Evolutionary conservation across 2,888 invertebrate species (phyloP).

Genomic region (Agrotis ipsilon): DNA sequence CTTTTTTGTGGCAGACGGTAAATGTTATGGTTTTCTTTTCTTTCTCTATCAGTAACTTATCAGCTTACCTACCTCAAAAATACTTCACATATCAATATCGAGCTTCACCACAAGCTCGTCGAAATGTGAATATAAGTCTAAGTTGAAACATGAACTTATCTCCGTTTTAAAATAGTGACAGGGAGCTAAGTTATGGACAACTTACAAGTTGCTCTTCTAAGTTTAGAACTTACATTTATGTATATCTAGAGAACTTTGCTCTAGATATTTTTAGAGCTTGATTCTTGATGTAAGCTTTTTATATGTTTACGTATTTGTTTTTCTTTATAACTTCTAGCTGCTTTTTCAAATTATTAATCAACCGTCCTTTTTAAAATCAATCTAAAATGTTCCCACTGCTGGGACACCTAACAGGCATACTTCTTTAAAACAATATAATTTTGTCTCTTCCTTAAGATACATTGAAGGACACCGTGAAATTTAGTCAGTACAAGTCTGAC

Average conservation of each 20-base stretch:
- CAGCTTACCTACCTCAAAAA: not conserved
- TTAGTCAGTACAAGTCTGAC: too few relatives aligned
- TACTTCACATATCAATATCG: not conserved
- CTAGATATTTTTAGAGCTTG: constrained; percentile 18
- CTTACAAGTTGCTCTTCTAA: constrained; percentile 33
- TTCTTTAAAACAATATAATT: too few relatives aligned
- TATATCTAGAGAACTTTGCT: constrained; percentile 13
- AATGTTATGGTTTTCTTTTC: too few relatives aligned
- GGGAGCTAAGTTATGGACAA: constrained; percentile 39
- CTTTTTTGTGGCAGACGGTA: too few relatives aligned
- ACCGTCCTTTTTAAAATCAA: too few relatives aligned
- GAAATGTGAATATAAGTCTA: constrained; percentile 29
- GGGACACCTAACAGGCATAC: too few relatives aligned
- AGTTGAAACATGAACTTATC: constrained; percentile 53
- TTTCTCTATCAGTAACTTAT: too few relatives aligned
- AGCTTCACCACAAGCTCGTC: not conserved
- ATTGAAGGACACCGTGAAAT: too few relatives aligned
- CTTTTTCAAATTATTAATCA: too few relatives aligned
- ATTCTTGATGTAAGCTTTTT: constrained; percentile 5
- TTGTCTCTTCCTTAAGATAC: too few relatives aligned
- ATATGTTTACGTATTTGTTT: not conserved
- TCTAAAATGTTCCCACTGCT: too few relatives aligned
- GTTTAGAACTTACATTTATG: constrained; percentile 7
- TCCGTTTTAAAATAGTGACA: constrained; percentile 58
- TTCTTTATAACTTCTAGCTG: not conserved